phyloP scores from a whole-genome alignment of 2,797 vertebrate species.

The Myioborus melanocephalus region DNA sequence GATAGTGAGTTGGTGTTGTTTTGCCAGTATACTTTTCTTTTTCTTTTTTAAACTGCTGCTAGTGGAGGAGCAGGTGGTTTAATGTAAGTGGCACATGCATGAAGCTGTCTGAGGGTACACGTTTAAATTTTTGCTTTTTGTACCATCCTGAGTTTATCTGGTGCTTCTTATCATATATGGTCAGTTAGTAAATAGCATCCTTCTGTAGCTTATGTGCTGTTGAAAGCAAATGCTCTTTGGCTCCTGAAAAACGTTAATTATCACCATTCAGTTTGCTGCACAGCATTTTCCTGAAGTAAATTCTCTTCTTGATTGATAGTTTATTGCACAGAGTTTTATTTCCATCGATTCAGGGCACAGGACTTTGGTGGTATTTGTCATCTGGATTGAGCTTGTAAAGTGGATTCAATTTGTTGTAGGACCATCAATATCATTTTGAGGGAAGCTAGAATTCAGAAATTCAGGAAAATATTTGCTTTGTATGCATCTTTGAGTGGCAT shows the following conservation, averaged over 20 bases:
- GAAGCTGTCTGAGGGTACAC: not conserved
- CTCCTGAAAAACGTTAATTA: not conserved
- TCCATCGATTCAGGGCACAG: not conserved
- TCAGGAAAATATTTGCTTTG: not conserved
- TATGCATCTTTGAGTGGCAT: not conserved
- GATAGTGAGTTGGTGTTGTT: not conserved
- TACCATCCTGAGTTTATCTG: not conserved
- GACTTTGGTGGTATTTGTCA: not conserved
- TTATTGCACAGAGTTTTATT: not conserved
- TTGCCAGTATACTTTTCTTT: not conserved
- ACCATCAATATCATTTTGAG: not conserved
- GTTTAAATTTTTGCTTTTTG: not conserved
- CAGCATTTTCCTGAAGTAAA: not conserved
- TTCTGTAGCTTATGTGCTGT: not conserved
- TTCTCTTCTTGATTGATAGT: not conserved
- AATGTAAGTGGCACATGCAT: not conserved
- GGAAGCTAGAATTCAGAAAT: not conserved
- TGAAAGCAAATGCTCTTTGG: not conserved
- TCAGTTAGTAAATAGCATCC: not conserved
- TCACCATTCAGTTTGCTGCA: not conserved
- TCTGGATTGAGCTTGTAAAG: not conserved
- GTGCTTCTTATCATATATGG: not conserved
- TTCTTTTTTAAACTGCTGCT: not conserved
- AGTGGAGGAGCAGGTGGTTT: not conserved
- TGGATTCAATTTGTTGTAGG: not conserved